A percentile compares a stretch with the other conserved stretches of the same genome.
Evolutionary conservation across 1,140 invertebrate genomes (phyloP).

Genomic region (Cryptotermes secundus): DNA sequence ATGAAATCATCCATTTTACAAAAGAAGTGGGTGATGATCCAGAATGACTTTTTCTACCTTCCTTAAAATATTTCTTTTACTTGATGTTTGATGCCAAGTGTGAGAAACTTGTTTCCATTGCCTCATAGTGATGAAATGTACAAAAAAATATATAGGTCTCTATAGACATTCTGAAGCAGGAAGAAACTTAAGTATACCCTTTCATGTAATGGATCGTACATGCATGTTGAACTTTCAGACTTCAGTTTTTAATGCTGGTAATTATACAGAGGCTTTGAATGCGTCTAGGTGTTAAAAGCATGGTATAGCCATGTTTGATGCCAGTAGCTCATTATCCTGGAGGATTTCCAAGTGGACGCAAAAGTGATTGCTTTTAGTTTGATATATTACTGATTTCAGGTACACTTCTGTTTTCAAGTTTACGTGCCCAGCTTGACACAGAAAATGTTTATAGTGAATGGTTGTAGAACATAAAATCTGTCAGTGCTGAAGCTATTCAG

Average conservation of each 20-base stretch:
- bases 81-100: not conserved
- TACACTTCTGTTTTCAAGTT: not conserved
- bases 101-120: not conserved
- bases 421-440: not conserved
- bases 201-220: not conserved
- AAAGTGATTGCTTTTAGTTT: not conserved
- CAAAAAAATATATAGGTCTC: not conserved
- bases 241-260: not conserved
- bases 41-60: not conserved
- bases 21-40: not conserved
- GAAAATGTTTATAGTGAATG: not conserved
- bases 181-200: not conserved
- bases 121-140: not conserved
- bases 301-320: not conserved
- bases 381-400: not conserved
- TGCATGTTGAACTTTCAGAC: not conserved
- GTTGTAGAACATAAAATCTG: not conserved
- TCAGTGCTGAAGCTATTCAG: not conserved
- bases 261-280: not conserved
- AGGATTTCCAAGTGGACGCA: not conserved
- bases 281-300: not conserved
- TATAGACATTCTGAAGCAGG: not conserved
- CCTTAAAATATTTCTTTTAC: constrained; percentile 5
- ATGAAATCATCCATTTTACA: not conserved
- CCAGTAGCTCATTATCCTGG: not conserved